Percentiles rank a stretch among this genome's conserved stretches.
Evolutionary conservation across 2,113 vertebrate species (phyloP).

Genomic region (Tachysurus vachellii): DNA sequence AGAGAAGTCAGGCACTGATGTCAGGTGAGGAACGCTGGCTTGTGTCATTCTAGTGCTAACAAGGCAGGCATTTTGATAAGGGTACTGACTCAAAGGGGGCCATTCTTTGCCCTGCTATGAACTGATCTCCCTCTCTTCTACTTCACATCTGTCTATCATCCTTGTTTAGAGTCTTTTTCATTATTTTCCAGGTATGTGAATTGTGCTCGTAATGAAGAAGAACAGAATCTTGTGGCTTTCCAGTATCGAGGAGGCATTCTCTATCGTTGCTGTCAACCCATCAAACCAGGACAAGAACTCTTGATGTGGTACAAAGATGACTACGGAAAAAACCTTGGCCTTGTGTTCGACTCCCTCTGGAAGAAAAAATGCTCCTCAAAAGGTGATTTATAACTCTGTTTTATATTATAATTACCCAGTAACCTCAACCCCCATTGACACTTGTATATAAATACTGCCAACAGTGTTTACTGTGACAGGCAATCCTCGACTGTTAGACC

Average conservation of each 20-base stretch:
- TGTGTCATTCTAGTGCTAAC: not conserved
- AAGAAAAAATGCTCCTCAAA: not conserved
- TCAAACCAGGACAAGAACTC: not conserved
- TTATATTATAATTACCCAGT: not conserved
- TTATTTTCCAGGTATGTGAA: not conserved
- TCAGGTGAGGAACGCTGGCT: not conserved
- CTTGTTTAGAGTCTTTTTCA: not conserved
- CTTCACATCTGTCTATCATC: not conserved
- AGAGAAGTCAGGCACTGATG: not conserved
- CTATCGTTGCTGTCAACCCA: not conserved
- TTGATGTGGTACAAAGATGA: slow-evolving; percentile 9
- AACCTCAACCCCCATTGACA: not conserved
- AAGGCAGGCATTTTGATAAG: not conserved
- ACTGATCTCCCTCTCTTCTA: not conserved
- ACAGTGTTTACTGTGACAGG: not conserved
- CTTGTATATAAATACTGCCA: not conserved
- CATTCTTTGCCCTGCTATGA: not conserved
- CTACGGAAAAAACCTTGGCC: not conserved
- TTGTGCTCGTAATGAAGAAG: not conserved
- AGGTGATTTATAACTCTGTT: not conserved
- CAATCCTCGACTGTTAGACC: not conserved
- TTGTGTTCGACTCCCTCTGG: not conserved
- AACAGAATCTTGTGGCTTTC: slow-evolving; percentile 2
- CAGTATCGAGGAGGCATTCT: not conserved
- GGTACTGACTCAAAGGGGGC: not conserved